phyloP scores from a whole-genome alignment of 2,797 vertebrate species.

The Manis javanica region DNA sequence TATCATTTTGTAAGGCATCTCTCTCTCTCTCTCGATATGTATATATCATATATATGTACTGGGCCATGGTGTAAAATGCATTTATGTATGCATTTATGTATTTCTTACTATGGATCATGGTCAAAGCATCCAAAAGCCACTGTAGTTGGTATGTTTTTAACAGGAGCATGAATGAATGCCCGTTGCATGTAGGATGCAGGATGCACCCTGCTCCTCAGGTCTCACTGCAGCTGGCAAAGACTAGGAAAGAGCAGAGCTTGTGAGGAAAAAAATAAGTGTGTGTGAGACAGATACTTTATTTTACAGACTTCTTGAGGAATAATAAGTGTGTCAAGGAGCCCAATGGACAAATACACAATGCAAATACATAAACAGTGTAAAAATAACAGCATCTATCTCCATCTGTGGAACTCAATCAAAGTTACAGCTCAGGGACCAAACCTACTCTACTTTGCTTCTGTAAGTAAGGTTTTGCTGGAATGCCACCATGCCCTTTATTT shows the following conservation, averaged over 20 bases:
- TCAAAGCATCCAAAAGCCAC: background rate
- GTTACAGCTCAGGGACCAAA: background rate
- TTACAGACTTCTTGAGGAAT: background rate
- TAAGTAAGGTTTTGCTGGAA: background rate
- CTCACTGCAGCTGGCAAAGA: background rate
- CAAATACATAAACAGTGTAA: background rate
- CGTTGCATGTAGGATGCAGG: background rate
- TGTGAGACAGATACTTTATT: background rate
- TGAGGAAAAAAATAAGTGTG: background rate
- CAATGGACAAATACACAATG: background rate
- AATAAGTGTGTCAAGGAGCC: background rate
- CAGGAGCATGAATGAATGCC: background rate
- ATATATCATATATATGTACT: background rate
- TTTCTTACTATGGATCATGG: background rate
- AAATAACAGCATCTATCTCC: background rate
- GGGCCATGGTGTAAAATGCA: background rate
- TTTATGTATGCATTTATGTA: background rate
- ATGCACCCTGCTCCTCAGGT: background rate
- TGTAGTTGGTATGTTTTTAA: background rate
- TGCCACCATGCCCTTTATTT: background rate
- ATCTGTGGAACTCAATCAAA: background rate
- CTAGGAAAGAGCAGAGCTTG: background rate
- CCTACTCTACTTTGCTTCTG: background rate
- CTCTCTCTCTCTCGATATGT: background rate
- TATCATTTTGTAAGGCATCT: background rate